phyloP scores from a whole-genome alignment of 2,797 vertebrate genomes.

The Acestrorhynchus altus region DNA sequence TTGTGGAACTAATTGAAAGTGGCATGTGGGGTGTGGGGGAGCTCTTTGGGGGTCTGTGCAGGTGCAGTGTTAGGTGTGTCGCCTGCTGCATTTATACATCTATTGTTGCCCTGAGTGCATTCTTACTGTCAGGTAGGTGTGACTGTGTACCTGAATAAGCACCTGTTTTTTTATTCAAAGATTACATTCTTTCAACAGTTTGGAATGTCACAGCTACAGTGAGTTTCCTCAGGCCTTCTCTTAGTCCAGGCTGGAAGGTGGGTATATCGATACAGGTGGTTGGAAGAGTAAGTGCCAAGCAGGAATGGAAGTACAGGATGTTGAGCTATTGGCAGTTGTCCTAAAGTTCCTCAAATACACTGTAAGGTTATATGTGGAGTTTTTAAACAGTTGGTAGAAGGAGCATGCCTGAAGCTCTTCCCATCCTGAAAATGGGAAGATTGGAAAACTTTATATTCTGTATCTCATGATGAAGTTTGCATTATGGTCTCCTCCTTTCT shows the following conservation, averaged over 20 bases:
- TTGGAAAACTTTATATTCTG: no score
- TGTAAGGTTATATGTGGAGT: no score
- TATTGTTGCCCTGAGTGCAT: slow-evolving; percentile 64
- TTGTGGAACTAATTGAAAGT: slow-evolving; percentile 84
- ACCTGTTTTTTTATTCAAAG: background rate
- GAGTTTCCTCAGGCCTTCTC: background rate
- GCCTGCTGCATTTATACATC: slow-evolving; percentile 61
- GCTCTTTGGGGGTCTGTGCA: slow-evolving; percentile 70
- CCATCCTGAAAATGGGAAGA: no score
- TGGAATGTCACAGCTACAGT: background rate
- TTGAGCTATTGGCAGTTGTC: background rate
- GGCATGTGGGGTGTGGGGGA: slow-evolving; percentile 72
- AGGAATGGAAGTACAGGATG: no score
- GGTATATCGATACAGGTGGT: background rate
- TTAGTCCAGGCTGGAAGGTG: background rate
- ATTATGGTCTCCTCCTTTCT: no score
- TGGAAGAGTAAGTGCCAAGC: background rate
- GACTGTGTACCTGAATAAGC: background rate
- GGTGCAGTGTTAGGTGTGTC: slow-evolving; percentile 64
- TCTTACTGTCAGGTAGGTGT: background rate
- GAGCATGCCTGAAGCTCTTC: no score
- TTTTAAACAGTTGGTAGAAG: no score
- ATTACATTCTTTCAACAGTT: background rate
- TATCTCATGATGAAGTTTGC: no score
- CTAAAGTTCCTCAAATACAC: background rate